Evolutionary conservation across 2,113 vertebrate species (phyloP), one percentile per base, ranked within the genome.

Genomic region (Vanacampus margaritifer): DNA sequence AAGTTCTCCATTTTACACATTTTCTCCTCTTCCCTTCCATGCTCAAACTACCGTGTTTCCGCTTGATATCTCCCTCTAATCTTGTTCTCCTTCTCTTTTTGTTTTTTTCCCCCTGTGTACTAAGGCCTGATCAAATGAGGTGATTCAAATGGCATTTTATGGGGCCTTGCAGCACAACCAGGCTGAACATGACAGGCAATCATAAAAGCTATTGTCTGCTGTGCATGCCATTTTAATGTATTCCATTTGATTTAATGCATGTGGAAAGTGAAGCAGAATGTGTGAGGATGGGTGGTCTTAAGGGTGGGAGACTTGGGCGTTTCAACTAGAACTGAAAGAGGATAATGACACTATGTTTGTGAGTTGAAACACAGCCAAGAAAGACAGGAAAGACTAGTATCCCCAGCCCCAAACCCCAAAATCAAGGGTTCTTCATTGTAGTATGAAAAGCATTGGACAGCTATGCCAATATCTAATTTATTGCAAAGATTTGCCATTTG

Each of bases 61-160:
- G 23, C 60, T 24, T 62, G 13, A 59, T 36, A 46, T 32, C 48
- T 24, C 32, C 10, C 32, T 57, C 46, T 50, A 65, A 65, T 53
- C 64, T 65, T 37, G 21, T 6, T 46, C 37, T n/a, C 57, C 16
- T 50, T 19, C 45, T 41, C 37, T 62, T 53, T 53, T 19, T 32
- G 9, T 48, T 16, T 51, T 60, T 67, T 64, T 64, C 37, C 45
- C 41, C 73, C 69, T 68, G 65, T 78, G 83, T 78, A 64, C 72
- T 79, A 77, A 82, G 79, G 86, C 90, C 91, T 82, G 87, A 92
- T 86, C 90, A 92, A 94, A 94, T 92, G 92, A 93, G 90, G 89
- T 92, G 90, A 91, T 92, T 94, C 85, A 93, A 91, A 93, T 93
- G 93, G 88, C 89, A 92, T 93, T 89, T 93, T 87, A 89, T 86